Conservation (phyloP, 2,797 vertebrate species). For the Gymnocypris eckloni region DNA sequence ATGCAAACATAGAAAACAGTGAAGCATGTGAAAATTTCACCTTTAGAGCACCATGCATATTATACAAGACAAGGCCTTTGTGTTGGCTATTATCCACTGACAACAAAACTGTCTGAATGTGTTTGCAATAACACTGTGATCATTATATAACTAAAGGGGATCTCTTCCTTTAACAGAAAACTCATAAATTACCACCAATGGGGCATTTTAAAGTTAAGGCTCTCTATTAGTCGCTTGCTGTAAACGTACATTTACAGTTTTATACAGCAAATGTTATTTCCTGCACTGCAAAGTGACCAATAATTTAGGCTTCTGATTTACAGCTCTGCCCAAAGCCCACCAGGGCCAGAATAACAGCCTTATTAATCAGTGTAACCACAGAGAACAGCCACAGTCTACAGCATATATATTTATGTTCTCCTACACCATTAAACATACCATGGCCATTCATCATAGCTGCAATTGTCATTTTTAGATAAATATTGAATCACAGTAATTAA, state of each 20-base stretch:
- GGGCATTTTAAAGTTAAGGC: background rate
- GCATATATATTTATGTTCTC: background rate
- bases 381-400: background rate
- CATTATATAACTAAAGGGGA: slow-evolving; percentile 2
- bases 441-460: slow-evolving; percentile 2
- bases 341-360: slow-evolving; percentile 6
- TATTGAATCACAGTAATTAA: background rate
- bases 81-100: background rate
- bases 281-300: slow-evolving; percentile 21
- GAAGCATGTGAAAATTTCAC: background rate
- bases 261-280: slow-evolving; percentile 34
- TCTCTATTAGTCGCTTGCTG: background rate
- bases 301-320: slow-evolving; percentile 20
- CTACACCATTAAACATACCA: slow-evolving; percentile 12
- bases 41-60: background rate
- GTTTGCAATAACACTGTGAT: slow-evolving; percentile 13
- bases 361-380: slow-evolving; percentile 36
- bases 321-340: slow-evolving; percentile 28
- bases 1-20: background rate
- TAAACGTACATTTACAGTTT: slow-evolving; percentile 36
- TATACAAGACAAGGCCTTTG: slow-evolving; percentile 5
- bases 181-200: background rate
- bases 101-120: slow-evolving; percentile 4
- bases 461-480: slow-evolving; percentile 20
- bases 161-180: background rate